Evolutionary conservation across 2,113 vertebrate genomes (phyloP).

Genomic region (Mus pahari): DNA sequence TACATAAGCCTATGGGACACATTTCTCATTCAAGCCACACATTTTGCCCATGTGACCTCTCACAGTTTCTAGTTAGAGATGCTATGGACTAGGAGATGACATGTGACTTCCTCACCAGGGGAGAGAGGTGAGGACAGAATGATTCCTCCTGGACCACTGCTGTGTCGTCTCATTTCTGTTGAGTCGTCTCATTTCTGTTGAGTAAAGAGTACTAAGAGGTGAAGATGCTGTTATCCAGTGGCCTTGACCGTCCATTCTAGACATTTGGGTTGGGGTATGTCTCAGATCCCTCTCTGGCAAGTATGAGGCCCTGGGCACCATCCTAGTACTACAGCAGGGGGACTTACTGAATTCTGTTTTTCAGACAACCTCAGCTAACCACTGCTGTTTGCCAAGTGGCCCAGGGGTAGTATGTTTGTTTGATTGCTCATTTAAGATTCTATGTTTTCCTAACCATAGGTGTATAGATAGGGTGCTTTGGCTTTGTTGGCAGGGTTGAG

Average conservation of each 20-base stretch:
- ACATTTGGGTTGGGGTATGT: background rate
- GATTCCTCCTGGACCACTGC: background rate
- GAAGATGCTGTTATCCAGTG: background rate
- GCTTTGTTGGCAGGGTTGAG: background rate
- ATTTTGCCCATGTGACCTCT: fast-evolving
- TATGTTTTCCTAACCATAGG: background rate
- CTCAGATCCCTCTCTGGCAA: background rate
- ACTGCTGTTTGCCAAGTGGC: background rate
- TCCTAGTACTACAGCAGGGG: background rate
- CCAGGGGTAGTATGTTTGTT: background rate
- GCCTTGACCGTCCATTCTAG: background rate
- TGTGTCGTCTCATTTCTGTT: background rate
- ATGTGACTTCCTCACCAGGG: background rate
- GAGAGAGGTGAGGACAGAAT: background rate
- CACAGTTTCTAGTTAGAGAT: background rate
- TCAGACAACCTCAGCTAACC: background rate
- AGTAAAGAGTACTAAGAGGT: background rate
- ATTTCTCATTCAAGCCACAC: background rate
- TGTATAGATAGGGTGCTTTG: background rate
- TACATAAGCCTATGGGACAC: background rate
- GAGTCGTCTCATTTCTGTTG: background rate
- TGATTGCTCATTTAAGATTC: background rate
- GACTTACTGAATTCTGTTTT: background rate
- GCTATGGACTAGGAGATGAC: too few relatives aligned
- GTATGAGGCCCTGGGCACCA: background rate